Conservation (phyloP, 2,797 vertebrate genomes). For the Bovichtus variegatus region DNA sequence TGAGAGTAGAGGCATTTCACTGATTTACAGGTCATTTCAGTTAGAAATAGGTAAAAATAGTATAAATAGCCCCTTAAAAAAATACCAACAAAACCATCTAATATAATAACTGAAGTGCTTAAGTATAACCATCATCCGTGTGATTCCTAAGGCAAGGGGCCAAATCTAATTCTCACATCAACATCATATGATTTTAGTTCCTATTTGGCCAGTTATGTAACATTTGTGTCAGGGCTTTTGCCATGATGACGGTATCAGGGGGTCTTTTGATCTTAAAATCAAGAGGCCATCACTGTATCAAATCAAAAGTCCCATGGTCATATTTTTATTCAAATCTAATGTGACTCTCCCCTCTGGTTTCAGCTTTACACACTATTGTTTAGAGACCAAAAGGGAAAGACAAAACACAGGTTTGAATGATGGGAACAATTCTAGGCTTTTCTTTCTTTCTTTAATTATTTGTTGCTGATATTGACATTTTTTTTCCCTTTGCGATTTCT, state of each 20-base stretch:
- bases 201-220: constrained; percentile 34
- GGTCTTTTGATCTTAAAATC: constrained; percentile 5
- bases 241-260: neutral
- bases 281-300: constrained; percentile 28
- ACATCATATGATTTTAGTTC: constrained; percentile 32
- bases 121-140: constrained; percentile 38
- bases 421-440: constrained; percentile 67
- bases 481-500: constrained; percentile 81
- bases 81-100: constrained; percentile 10
- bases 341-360: constrained; percentile 61
- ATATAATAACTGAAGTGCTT: constrained; percentile 20
- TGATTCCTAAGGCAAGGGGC: constrained; percentile 15
- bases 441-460: constrained; percentile 66
- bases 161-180: constrained; percentile 5
- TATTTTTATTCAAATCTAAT: constrained; percentile 49
- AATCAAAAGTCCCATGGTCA: constrained; percentile 26
- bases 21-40: constrained; percentile 10
- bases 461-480: constrained; percentile 81
- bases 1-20: constrained; percentile 2
- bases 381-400: constrained; percentile 54
- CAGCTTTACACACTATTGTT: constrained; percentile 30
- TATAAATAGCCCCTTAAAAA: constrained; percentile 11
- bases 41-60: constrained; percentile 20
- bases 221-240: constrained; percentile 28
- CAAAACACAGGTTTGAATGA: constrained; percentile 53